Percentiles rank a stretch among this genome's conserved stretches.
These are phyloP conservation scores for Lacerta bilineata DNA, from an alignment of 2,797 vertebrate genomes.

Conservation along the genomic window DNA sequence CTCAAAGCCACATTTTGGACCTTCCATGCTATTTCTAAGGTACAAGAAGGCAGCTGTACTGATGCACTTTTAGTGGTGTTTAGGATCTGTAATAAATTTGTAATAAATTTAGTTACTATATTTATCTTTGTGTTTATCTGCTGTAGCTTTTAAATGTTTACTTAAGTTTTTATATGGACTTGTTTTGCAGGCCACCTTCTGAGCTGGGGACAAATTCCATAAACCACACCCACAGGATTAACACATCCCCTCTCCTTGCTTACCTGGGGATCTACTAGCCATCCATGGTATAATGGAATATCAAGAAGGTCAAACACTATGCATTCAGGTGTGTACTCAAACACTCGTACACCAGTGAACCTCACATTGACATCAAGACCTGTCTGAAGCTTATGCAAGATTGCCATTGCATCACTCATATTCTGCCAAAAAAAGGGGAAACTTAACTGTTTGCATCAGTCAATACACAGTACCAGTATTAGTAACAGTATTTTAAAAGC, in stretches of 20 bases:
- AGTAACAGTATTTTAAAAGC: not conserved
- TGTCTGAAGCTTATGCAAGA: constrained; percentile 97
- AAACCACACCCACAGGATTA: not conserved
- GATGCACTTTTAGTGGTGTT: not conserved
- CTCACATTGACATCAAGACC: constrained; percentile 98
- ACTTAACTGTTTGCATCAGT: not conserved
- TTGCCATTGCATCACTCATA: constrained; percentile 98
- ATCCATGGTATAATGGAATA: constrained; percentile 98
- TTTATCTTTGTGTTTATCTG: not conserved
- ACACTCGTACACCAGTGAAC: constrained; percentile 96
- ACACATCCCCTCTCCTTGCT: constrained; percentile 36
- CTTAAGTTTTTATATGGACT: not conserved
- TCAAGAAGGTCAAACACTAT: constrained; percentile 98
- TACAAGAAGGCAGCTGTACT: not conserved
- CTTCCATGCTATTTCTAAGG: not conserved
- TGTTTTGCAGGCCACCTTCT: not conserved
- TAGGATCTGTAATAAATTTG: not conserved
- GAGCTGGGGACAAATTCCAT: not conserved
- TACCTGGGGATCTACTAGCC: constrained; percentile 99
- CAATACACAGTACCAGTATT: not conserved
- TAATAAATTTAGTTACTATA: not conserved
- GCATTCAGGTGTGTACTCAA: constrained; percentile 98
- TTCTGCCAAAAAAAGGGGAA: constrained; percentile 83
- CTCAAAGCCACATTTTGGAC: not conserved
- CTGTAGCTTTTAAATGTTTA: not conserved